Evolutionary conservation across 2,113 vertebrate species (phyloP), one percentile per base, ranked within the genome.

Genomic region (Heloderma charlesbogerti): DNA sequence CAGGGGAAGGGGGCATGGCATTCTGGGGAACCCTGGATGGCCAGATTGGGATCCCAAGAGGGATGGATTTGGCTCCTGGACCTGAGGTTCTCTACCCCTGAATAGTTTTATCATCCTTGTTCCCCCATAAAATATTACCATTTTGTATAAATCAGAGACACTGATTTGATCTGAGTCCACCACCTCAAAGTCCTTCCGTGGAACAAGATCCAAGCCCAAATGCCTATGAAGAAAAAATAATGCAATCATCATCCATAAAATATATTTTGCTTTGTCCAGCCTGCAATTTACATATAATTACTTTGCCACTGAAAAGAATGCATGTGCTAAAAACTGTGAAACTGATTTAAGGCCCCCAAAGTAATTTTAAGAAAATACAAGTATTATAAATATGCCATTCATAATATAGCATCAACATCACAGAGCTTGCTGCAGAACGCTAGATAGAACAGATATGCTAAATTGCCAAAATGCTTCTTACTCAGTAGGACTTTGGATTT

Each of bases 151-250:
- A 94, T 99, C 99, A 79, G 99, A 99, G 91, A 99, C 97, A 88
- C 99, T 99, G 98, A 99, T 99, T 96, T 99, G 98, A 95, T 99
- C 99, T 15, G 98, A 98, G 97, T 99, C 99, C 96, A 99, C 99
- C 94, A 99, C 98, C 96, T 99, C 98, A 97, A 99, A 99, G 96
- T 99, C 99, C 94, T 99, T 99, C 83, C 99, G 98, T 93, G 99
- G 99, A 87, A 99, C 99, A 87, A 99, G 98, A 96, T 99, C 99
- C 91, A 99, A 96, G 88, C 99, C 99, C 92, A 99, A 97, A 95
- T 99, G 99, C 91, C 99, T 99, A 96, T 86, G 85, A 96, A 86
- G 95, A 45, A 97, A 79, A 96, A 95, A 93, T 79, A 89, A 93
- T 77, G 60, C 5, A 82, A 75, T 43, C 80, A 74, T 0, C 77